Base-by-base conservation (phyloP, 2,113 vertebrate genomes). In the Platysteira castanea region DNA sequence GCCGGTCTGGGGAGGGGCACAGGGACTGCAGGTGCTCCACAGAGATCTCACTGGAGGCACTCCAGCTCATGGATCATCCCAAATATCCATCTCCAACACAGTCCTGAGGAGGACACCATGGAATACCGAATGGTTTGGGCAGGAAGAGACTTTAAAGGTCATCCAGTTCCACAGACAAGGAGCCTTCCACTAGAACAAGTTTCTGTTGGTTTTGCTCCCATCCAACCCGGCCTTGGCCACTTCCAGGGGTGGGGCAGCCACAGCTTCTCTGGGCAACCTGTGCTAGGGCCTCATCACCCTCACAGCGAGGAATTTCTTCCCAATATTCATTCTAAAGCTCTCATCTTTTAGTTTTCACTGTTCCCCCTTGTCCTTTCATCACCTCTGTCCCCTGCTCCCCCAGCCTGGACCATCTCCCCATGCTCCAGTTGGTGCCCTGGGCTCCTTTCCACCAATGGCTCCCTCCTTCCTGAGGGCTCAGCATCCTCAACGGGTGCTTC, bases 401-500 rank as follows among this genome's bases (percentile, higher is more conserved):
- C n/a, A 2, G 1, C 37, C n/a, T 87, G 56, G 77, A 46, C 47
- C 77, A 20, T 42, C 28, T 81, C 64, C 60, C 68, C 2, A 0
- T 1, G 3, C 69, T 70, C 6, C 5, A 47, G 13, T 53, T 54
- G 52, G 17, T 78, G 73, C 27, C 84, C 64, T 49, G 39, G 73
- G 69, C 81, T 69, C 70, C 30, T 67, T 78, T 77, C 47, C 47
- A 24, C 50, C 31, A 11, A 41, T 3, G 0, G 1, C 30, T 74
- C 56, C 35, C 47, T 67, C 42, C 52, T 87, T 93, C 87, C 77
- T 71, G 78, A 89, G 87, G 73, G 73, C 87, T 89, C 93, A 84
- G 77, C 87, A 76, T 92, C 90, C 90, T 89, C 84, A 54, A 30
- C 1, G 39, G 52, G 69, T 95, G 81, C 93, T 96, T 93, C 91